Conservation (phyloP, 2,113 vertebrate species). For the Antechinus stuartii region DNA sequence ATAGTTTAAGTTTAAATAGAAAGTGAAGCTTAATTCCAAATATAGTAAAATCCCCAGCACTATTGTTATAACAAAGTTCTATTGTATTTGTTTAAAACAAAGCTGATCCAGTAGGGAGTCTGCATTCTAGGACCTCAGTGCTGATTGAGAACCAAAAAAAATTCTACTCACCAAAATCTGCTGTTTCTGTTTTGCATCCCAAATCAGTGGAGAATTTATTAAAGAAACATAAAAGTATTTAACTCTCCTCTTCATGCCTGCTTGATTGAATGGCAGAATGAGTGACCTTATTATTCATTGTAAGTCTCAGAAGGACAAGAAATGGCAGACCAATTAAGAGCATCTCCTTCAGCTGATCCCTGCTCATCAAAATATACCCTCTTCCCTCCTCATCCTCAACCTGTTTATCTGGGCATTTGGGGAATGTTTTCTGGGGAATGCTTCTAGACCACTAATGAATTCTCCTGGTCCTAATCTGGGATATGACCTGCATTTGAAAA, state of each 20-base stretch:
- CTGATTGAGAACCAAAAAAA: background rate
- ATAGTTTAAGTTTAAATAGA: background rate
- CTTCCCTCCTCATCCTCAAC: background rate
- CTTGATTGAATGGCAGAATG: background rate
- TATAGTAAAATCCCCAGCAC: background rate
- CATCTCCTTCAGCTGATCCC: background rate
- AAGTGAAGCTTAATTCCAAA: background rate
- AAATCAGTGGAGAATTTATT: background rate
- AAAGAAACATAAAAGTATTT: background rate
- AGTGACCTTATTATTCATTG: background rate
- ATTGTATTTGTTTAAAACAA: background rate
- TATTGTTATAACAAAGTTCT: background rate
- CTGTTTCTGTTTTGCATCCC: background rate
- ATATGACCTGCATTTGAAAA: background rate
- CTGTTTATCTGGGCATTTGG: background rate
- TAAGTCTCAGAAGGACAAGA: background rate
- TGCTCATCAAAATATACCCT: background rate
- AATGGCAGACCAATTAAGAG: background rate
- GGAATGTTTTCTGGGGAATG: background rate
- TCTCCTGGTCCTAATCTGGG: background rate
- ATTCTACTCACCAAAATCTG: background rate
- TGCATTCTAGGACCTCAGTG: background rate
- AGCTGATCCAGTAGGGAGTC: background rate
- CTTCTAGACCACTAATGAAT: background rate
- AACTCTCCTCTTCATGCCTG: background rate